Conservation (phyloP, 2,113 vertebrate species). For the Vulpes lagopus region DNA sequence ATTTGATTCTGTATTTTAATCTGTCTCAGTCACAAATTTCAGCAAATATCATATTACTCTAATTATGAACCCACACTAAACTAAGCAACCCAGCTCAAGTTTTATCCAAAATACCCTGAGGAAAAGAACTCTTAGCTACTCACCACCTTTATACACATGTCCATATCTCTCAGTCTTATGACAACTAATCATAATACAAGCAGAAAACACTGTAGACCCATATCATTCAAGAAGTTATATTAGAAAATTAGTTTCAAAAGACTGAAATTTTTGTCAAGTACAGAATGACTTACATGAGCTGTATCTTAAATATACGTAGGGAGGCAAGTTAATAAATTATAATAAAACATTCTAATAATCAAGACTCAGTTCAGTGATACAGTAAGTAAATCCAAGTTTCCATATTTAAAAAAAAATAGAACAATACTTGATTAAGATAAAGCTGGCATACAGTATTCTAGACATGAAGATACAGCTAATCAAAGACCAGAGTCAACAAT, state of each 20-base stretch:
- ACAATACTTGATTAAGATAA: not conserved
- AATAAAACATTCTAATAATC: not conserved
- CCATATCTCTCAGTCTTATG: not conserved
- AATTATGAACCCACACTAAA: not conserved
- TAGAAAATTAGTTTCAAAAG: slow-evolving; percentile 26
- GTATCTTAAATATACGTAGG: not conserved
- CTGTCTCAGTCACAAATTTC: slow-evolving; percentile 3
- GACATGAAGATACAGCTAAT: not conserved
- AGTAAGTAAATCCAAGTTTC: not conserved
- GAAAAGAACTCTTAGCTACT: not conserved
- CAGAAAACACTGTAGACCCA: not conserved
- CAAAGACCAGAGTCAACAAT: not conserved
- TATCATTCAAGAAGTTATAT: not conserved
- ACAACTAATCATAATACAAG: not conserved
- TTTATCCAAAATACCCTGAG: not conserved
- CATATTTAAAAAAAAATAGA: not conserved
- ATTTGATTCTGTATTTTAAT: slow-evolving; percentile 38
- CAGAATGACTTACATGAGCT: not conserved
- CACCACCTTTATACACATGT: not conserved
- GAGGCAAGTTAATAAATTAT: not conserved
- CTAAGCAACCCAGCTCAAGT: not conserved
- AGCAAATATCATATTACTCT: slow-evolving; percentile 12
- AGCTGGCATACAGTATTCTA: not conserved
- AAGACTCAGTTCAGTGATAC: not conserved
- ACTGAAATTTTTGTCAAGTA: not conserved